These are phyloP conservation scores for Hesperophylax magnus DNA, from an alignment of 1,140 invertebrate species.

Conservation along the genomic window DNA sequence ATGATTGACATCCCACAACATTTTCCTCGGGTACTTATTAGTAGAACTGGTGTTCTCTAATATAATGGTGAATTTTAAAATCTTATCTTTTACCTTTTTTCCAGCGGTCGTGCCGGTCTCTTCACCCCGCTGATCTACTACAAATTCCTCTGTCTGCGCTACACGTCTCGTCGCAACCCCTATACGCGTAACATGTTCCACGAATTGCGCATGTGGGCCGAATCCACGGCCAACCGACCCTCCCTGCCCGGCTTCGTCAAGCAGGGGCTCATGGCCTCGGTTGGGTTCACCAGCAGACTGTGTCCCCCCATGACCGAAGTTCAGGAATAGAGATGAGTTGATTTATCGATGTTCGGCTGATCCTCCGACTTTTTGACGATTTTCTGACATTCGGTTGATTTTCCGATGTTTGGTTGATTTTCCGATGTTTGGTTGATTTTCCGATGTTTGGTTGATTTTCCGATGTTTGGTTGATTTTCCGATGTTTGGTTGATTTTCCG, in stretches of 20 bases:
- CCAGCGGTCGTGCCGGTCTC: slow-evolving; percentile 86
- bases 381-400: too few relatives aligned
- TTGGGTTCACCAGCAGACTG: slow-evolving; percentile 75
- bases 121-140: slow-evolving; percentile 96
- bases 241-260: slow-evolving; percentile 73
- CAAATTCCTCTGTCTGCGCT: slow-evolving; percentile 91
- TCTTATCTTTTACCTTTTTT: slow-evolving; percentile 59
- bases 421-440: too few relatives aligned
- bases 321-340: slow-evolving; percentile 42
- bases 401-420: too few relatives aligned
- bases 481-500: too few relatives aligned
- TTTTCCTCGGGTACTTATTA: too few relatives aligned
- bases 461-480: too few relatives aligned
- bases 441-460: too few relatives aligned
- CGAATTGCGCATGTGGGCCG: slow-evolving; percentile 78
- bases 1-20: too few relatives aligned
- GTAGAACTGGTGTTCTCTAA: too few relatives aligned
- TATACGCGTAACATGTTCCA: slow-evolving; percentile 92
- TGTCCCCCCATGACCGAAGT: slow-evolving; percentile 71
- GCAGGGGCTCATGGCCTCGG: slow-evolving; percentile 68
- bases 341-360: too few relatives aligned
- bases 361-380: too few relatives aligned
- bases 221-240: slow-evolving; percentile 75
- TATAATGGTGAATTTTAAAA: too few relatives aligned
- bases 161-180: slow-evolving; percentile 93